These are phyloP conservation scores for Cephonodes hylas DNA, from an alignment of 2,888 invertebrate genomes.

Conservation along the genomic window DNA sequence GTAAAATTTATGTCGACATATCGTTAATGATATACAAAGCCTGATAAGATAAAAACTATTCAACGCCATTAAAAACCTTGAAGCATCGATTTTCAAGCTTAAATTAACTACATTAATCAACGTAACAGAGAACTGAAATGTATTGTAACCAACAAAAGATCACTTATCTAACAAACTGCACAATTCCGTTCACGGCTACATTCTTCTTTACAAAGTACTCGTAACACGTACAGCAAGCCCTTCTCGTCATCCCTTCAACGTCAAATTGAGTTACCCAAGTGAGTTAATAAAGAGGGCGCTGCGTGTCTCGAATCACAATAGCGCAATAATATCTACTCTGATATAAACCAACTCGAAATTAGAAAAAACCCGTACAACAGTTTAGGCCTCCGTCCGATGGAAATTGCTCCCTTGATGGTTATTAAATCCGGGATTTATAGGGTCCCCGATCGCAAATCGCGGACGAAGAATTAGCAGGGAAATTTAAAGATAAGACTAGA, in stretches of 20 bases:
- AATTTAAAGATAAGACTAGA: conserved; percentile 8
- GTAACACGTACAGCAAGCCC: conserved; percentile 59
- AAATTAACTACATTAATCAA: background rate
- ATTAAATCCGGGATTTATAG: conserved; percentile 50
- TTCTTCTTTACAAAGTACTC: conserved; percentile 47
- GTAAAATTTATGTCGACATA: too few relatives aligned
- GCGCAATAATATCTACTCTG: conserved; percentile 42
- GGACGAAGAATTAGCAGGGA: conserved; percentile 36
- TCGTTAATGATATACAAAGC: too few relatives aligned
- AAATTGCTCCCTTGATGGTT: conserved; percentile 48
- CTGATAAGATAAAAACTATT: too few relatives aligned
- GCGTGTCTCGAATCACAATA: conserved; percentile 59
- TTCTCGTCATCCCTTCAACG: conserved; percentile 69
- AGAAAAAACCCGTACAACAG: conserved; percentile 37
- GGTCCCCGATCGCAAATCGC: conserved; percentile 36
- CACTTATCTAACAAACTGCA: conserved; percentile 27
- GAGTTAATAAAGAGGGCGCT: conserved; percentile 69
- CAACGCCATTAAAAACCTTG: too few relatives aligned
- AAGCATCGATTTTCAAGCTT: background rate
- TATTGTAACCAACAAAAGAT: conserved; percentile 3
- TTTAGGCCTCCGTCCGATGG: conserved; percentile 27
- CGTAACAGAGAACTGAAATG: background rate
- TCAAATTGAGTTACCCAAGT: conserved; percentile 72
- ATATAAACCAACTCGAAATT: conserved; percentile 50
- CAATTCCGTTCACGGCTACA: conserved; percentile 38